Base-by-base conservation (phyloP, 2,113 vertebrate species). In the Ranitomeya variabilis region DNA sequence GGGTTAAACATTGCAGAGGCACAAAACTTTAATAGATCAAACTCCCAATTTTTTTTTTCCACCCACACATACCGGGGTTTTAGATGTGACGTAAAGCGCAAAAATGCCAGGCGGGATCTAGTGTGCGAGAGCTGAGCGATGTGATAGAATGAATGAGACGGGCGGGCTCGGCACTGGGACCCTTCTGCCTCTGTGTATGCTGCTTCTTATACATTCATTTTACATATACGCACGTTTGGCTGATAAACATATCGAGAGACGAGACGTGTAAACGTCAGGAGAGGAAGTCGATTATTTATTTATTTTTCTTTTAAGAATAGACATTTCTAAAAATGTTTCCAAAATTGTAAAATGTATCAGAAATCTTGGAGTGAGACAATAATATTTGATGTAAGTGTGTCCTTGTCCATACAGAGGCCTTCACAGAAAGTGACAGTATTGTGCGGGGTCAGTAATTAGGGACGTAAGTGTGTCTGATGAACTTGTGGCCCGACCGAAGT, bases 11-110 rank as follows among this genome's bases (percentile, higher is more conserved):
- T 62, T 52, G 73, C 73, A 77, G 52, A 23, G 52, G 62, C 19
- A 62, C 26, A 52, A 86, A 86, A 79, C 85, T 86, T 86, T 86
- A 76, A 86, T 86, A 37, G 74, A 78, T 45, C 74, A 86, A 66
- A 79, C 31, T 66, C 54, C 12, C 31, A 23, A 37, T 31, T 31
- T 45, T 4, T 45, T 45, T 45, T 45, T 59, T 86, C 59, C 85
- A 66, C 76, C 74, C 85, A 80, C 76, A 13, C 85, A 54, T 23
- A 6, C 26, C 12, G 54, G 54, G n/a, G 26, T 31, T 86, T 78
- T 66, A 77, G 57, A 79, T 52, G 59, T 31, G 18, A 86, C 71
- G 59, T 55, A 54, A 86, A 45, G 60, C 37, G 16, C 6, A n/a
- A 23, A 78, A 23, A 79, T 62, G 74, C 23, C 21, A 19, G 19